These are phyloP conservation scores for Phyllotreta striolata DNA, from an alignment of 2,888 invertebrate genomes.

Conservation along the genomic window DNA sequence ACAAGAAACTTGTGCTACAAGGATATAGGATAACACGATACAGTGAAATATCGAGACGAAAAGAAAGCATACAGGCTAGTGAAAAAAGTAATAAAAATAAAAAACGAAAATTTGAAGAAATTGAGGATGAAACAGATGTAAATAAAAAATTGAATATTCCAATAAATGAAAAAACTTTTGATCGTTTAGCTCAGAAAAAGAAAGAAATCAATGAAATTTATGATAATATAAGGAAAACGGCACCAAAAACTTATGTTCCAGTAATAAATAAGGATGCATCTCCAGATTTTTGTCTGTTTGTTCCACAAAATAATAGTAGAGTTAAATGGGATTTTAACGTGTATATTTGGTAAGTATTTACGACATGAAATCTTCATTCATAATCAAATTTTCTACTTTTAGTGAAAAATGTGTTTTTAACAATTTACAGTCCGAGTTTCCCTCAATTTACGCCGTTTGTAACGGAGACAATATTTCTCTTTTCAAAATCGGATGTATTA, in stretches of 20 bases:
- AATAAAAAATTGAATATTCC: background rate
- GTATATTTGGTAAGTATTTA: constrained; percentile 46
- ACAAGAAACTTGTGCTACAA: constrained; percentile 50
- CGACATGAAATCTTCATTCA: background rate
- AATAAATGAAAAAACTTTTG: background rate
- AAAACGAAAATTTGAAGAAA: constrained; percentile 5
- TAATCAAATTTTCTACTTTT: constrained; percentile 25
- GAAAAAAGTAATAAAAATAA: background rate
- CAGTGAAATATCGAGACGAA: constrained; percentile 32
- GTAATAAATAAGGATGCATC: background rate
- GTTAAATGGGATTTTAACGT: constrained; percentile 46
- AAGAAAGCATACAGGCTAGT: constrained; percentile 13
- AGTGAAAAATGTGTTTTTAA: constrained; percentile 36
- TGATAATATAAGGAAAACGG: constrained; percentile 42
- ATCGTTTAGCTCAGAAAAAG: constrained; percentile 8
- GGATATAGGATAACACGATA: constrained; percentile 49
- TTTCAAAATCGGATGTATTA: constrained; percentile 45
- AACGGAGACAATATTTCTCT: constrained; percentile 47
- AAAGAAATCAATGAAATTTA: constrained; percentile 43
- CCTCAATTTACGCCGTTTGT: constrained; percentile 47
- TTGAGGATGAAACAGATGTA: background rate
- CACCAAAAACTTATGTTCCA: constrained; percentile 41
- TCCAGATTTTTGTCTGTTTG: constrained; percentile 50
- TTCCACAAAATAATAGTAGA: constrained; percentile 43
- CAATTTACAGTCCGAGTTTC: constrained; percentile 20